A percentile compares a stretch with the other conserved stretches of the same genome.
Evolutionary conservation across 2,797 vertebrate species (phyloP).

Genomic region (Semotilus atromaculatus): DNA sequence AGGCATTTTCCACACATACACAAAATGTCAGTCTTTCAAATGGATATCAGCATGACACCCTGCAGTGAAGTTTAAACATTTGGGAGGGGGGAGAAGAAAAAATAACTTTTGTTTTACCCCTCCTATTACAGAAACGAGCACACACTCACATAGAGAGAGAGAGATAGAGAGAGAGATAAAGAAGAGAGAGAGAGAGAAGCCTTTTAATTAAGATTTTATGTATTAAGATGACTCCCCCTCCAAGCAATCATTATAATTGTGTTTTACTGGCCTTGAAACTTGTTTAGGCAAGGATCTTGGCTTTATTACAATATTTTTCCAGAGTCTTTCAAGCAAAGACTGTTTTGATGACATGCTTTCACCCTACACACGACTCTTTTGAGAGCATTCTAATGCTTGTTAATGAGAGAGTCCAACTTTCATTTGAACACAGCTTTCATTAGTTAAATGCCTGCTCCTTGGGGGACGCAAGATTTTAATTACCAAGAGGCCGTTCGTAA

Average conservation of each 20-base stretch:
- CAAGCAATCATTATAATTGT: slow-evolving; percentile 58
- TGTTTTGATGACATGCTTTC: slow-evolving; percentile 63
- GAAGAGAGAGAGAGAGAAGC: background rate
- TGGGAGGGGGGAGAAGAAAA: background rate
- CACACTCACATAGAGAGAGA: background rate
- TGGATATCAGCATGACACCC: slow-evolving; percentile 18
- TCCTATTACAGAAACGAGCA: background rate
- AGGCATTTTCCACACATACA: slow-evolving; percentile 14
- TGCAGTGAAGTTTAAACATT: slow-evolving; percentile 19
- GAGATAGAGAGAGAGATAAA: too few relatives aligned
- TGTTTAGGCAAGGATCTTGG: slow-evolving; percentile 65
- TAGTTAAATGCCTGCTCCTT: slow-evolving; percentile 70
- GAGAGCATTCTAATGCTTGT: slow-evolving; percentile 63
- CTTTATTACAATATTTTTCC: slow-evolving; percentile 61
- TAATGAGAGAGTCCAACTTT: slow-evolving; percentile 63
- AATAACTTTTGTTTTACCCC: slow-evolving; percentile 9
- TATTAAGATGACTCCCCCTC: slow-evolving; percentile 45
- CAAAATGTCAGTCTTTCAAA: slow-evolving; percentile 33
- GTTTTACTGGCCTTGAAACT: slow-evolving; percentile 65
- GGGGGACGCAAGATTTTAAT: slow-evolving; percentile 68
- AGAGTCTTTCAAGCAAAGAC: slow-evolving; percentile 56
- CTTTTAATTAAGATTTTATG: slow-evolving; percentile 58
- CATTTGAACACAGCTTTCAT: slow-evolving; percentile 66
- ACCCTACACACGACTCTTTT: slow-evolving; percentile 62
- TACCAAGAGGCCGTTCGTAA: slow-evolving; percentile 68